Percentiles rank a stretch among this genome's conserved stretches.
phyloP scores from a whole-genome alignment of 2,113 vertebrate genomes.

The Coptodon bakossiorum region DNA sequence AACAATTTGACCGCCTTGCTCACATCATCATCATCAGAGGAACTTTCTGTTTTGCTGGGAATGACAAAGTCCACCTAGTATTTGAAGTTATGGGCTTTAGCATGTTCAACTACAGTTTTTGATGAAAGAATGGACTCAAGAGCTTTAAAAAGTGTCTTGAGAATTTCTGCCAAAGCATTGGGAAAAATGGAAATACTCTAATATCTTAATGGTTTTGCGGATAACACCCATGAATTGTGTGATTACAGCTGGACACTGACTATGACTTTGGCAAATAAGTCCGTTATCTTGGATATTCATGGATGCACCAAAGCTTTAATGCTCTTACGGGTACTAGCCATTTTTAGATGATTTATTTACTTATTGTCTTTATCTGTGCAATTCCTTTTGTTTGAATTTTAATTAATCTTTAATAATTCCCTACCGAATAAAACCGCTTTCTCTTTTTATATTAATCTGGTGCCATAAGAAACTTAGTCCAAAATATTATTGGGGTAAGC shows the following conservation, averaged over 20 bases:
- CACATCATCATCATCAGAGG: neutral
- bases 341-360: slow-evolving; percentile 4
- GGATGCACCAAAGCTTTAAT: neutral
- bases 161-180: neutral
- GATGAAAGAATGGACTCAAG: neutral
- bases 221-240: neutral
- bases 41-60: neutral
- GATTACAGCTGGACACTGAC: neutral
- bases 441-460: slow-evolving; percentile 19
- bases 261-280: neutral
- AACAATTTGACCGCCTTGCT: neutral
- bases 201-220: neutral
- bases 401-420: slow-evolving; percentile 48
- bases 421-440: slow-evolving; percentile 23
- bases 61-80: neutral
- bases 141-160: neutral
- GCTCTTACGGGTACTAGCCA: neutral
- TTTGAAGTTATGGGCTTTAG: neutral
- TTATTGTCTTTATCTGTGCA: slow-evolving; percentile 16
- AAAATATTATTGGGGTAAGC: slow-evolving; percentile 41
- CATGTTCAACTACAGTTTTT: neutral
- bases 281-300: neutral
- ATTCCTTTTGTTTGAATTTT: slow-evolving; percentile 32
- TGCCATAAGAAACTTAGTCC: slow-evolving; percentile 16
- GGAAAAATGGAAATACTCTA: neutral